Percentiles rank a stretch among this genome's conserved stretches.
These are phyloP conservation scores for Saccopteryx leptura DNA, from an alignment of 2,113 vertebrate genomes.

Conservation along the genomic window DNA sequence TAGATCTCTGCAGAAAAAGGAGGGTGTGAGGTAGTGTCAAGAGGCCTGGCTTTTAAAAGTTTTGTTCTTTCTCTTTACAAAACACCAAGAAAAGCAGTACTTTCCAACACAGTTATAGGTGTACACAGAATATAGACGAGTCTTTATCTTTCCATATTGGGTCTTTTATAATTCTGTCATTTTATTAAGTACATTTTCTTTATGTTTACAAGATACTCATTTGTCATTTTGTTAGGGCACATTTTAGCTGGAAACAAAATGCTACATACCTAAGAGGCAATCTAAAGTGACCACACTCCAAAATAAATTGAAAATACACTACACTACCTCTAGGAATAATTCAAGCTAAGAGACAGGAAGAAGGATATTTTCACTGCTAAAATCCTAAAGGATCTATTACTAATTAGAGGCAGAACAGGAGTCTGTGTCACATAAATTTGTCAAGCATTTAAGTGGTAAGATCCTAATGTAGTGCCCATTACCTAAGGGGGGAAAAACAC, in stretches of 20 bases:
- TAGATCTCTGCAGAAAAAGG: slow-evolving; percentile 94
- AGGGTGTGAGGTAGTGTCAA: slow-evolving; percentile 58
- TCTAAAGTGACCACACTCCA: neutral
- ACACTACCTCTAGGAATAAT: neutral
- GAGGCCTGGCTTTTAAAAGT: slow-evolving; percentile 54
- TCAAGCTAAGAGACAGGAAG: neutral
- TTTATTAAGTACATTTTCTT: neutral
- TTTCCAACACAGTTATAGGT: neutral
- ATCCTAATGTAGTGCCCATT: neutral
- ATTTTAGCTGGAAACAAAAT: neutral
- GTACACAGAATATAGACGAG: fast-evolving
- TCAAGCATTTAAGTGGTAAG: neutral
- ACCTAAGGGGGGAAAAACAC: neutral
- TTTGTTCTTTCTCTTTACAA: slow-evolving; percentile 41
- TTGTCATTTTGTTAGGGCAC: neutral
- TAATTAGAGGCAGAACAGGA: neutral
- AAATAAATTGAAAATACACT: neutral
- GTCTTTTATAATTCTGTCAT: neutral
- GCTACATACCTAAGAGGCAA: neutral
- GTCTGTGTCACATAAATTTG: neutral
- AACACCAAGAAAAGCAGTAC: neutral
- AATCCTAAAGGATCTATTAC: neutral
- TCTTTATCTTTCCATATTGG: neutral
- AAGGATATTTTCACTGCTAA: neutral
- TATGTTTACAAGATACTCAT: neutral